Evolutionary conservation across 2,797 vertebrate species (phyloP), one percentile per base, ranked within the genome.

Genomic region (Girardinus metallicus): DNA sequence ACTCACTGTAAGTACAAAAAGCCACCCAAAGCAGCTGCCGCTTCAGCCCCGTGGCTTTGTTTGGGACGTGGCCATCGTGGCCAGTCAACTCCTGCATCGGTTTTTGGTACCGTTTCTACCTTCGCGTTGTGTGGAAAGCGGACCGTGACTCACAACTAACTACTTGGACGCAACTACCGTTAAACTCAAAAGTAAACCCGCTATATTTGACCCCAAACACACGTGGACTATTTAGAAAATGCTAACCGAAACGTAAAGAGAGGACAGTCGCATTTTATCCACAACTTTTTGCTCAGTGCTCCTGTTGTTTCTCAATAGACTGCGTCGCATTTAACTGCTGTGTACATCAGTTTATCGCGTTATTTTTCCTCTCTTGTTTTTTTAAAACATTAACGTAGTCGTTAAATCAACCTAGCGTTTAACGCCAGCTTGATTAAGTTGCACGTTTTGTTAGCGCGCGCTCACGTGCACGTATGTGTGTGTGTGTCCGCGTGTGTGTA

Each of bases 1-100:
- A 92, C 95, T 94, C 93, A 96, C 86, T 96, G 96, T 96, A 86
- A 96, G 96, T 96, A 91, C 55, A 60, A 36, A 82, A 82, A 79
- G 36, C 68, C 3, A 71, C 10, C 11, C 57, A 41, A 26, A 26
- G n/a, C 4, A 78, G 34, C 26, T 16, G 2, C 74, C 36, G 0
- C n/a, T 75, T 57, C 1, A 0, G 29, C 1, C 1, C 0, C 5
- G 11, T 34, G 21, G 70, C 23, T 62, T 66, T 29, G 8, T 46
- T 21, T n/a, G 41, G n/a, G 49, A 26, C 39, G 72, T 10, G 49
- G 0, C 41, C 64, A 29, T 39, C 36, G 2, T 10, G 44, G 12
- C 12, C 0, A 9, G 0, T 55, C 26, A 7, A 74, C 84, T 89
- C 89, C 49, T 75, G 51, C 66, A 0, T 51, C 5, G 39, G 46